Evolutionary conservation across 2,888 invertebrate genomes (phyloP), one percentile per base, ranked within the genome.

Genomic region (Netelia melanura): DNA sequence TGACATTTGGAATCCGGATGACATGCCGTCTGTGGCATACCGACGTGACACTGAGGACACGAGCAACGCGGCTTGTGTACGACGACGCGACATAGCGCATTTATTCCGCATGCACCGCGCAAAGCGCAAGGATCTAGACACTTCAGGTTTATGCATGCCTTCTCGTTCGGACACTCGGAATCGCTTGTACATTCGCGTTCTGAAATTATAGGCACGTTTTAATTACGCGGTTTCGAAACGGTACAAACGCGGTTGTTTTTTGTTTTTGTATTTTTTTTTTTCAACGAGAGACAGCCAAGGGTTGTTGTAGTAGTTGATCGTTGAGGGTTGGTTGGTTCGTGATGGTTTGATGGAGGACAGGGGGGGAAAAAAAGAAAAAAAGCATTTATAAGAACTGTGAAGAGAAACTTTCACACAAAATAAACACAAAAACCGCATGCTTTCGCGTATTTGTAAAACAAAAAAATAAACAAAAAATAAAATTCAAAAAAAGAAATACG

Each of bases 71-170:
- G 97, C 91, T 97, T 96, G 94, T 98, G 98, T 93, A 97, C 95
- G 87, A 97, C 96, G 83, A 97, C 97, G 91, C 96, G 96, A 94
- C 98, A 98, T 86, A 98, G 95, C 86, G 98, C 98, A 94, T 98
- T 98, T 91, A 96, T 96, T 89, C 98, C 98, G 94, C 98, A 98
- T 89, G 97, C 97, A 91, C 97, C 98, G 91, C 97, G 96, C 92
- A 98, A 95, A 92, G 96, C 96, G 95, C 98, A 98, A 88, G 98
- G 98, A 95, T 98, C 98, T 94, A 97, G 96, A 95, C 98, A 98
- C 95, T 97, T 97, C 94, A 97, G 96, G 95, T 97, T 97, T 95
- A 98, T 96, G 95, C 98, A 98, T 94, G 98, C 97, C 95, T 97
- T 97, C 95, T 98, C 98, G 95, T 97, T 97, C 90, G 97, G 96